A percentile compares a stretch with the other conserved stretches of the same genome.
Conservation (phyloP, 2,797 vertebrate species). For the Lophotriccus pileatus region DNA sequence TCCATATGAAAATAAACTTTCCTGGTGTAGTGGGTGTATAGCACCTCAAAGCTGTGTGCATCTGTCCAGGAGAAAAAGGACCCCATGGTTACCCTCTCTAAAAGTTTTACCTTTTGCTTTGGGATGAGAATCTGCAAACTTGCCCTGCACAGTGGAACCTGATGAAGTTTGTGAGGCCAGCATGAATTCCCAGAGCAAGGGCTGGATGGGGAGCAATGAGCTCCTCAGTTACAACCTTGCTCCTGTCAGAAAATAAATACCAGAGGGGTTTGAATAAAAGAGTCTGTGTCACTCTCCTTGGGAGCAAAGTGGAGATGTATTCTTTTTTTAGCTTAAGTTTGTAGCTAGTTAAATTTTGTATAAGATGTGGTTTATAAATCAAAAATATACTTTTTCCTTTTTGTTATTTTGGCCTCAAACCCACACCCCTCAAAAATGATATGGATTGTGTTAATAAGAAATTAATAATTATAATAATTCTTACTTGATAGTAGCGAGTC, state of each 20-base stretch:
- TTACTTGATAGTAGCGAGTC: background rate
- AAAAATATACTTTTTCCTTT: background rate
- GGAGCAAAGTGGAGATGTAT: background rate
- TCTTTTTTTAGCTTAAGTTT: background rate
- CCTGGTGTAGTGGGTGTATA: background rate
- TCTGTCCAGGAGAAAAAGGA: background rate
- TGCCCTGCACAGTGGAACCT: background rate
- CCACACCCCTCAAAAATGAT: rapidly evolving
- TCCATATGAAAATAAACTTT: background rate
- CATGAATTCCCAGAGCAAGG: background rate
- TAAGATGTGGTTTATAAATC: background rate
- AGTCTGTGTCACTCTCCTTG: background rate
- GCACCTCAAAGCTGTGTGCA: background rate
- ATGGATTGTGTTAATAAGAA: background rate
- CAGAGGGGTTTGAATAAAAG: background rate
- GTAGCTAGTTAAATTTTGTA: background rate
- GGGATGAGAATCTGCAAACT: background rate
- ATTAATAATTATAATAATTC: background rate
- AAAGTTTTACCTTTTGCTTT: background rate
- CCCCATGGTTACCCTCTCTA: background rate
- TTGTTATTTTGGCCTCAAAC: background rate
- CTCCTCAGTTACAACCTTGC: background rate
- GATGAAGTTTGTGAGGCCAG: background rate
- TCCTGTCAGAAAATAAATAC: background rate
- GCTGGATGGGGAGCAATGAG: background rate